These are phyloP conservation scores for Hippocampus kuda DNA, from an alignment of 2,797 vertebrate species.

Conservation along the genomic window DNA sequence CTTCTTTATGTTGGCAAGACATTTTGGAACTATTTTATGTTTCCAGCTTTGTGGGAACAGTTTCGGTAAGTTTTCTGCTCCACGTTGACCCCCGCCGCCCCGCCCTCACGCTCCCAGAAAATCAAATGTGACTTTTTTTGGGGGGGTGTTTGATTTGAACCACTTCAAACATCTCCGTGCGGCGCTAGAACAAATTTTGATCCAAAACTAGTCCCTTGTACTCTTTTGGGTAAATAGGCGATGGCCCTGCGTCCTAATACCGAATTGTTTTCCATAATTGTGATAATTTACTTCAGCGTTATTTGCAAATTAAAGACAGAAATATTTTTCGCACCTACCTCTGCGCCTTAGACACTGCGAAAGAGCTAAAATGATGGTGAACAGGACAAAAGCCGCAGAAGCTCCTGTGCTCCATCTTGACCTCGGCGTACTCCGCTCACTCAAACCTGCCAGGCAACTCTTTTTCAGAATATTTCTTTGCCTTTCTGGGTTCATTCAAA, in stretches of 20 bases:
- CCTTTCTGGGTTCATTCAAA: not conserved
- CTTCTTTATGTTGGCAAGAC: not conserved
- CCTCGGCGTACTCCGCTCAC: conserved; percentile 43
- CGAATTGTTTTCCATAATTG: not conserved
- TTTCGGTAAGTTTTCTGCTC: not conserved
- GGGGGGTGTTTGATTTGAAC: not conserved
- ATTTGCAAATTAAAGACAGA: not conserved
- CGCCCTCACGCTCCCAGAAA: not conserved
- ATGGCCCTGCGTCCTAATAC: not conserved
- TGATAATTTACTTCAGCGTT: not conserved
- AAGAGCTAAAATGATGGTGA: conserved; percentile 52
- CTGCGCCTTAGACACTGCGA: conserved; percentile 52
- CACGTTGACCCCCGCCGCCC: not conserved
- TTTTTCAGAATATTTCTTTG: not conserved
- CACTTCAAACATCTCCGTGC: not conserved
- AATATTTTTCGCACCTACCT: conserved; percentile 39
- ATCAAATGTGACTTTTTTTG: not conserved
- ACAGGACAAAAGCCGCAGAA: conserved; percentile 59
- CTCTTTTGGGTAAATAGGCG: not conserved
- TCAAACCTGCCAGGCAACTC: conserved; percentile 42
- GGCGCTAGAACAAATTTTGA: not conserved
- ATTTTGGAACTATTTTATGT: not conserved
- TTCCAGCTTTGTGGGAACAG: not conserved
- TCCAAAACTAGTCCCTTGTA: not conserved
- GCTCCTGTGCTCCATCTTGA: conserved; percentile 66